Evolutionary conservation across 1,140 invertebrate genomes (phyloP).

Genomic region (Pogonomyrmex barbatus): DNA sequence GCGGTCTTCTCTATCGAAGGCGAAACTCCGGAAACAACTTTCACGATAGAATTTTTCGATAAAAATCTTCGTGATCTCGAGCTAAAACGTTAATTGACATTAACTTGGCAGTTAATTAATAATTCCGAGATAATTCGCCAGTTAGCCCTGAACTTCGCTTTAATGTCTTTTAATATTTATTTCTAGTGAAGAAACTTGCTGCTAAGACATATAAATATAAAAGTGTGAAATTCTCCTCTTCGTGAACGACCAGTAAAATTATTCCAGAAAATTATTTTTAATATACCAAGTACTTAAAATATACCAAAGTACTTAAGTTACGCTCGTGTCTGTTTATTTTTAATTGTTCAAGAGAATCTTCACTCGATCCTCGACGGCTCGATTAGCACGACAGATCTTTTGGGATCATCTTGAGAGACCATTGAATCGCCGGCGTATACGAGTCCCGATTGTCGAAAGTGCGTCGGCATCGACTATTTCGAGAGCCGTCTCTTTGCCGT

Average conservation of each 20-base stretch:
- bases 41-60: conserved; percentile 19
- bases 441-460: conserved; percentile 23
- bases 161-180: neutral
- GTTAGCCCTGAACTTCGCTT: neutral
- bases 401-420: conserved; percentile 13
- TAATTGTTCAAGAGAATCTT: conserved; percentile 11
- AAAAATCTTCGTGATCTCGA: conserved; percentile 28
- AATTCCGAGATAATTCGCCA: conserved; percentile 1
- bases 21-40: conserved; percentile 57
- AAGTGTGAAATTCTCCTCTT: neutral
- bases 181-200: neutral
- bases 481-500: conserved; percentile 56
- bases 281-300: neutral
- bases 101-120: neutral
- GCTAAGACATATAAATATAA: neutral
- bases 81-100: conserved; percentile 6
- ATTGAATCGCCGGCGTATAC: neutral
- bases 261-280: neutral
- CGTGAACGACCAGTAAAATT: neutral
- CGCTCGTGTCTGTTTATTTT: neutral
- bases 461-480: conserved; percentile 59
- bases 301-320: no score
- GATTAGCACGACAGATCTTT: conserved; percentile 44
- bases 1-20: conserved; percentile 37
- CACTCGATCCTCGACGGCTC: neutral